Conservation (phyloP, 1,140 invertebrate species). For the Nasonia longicornis region DNA sequence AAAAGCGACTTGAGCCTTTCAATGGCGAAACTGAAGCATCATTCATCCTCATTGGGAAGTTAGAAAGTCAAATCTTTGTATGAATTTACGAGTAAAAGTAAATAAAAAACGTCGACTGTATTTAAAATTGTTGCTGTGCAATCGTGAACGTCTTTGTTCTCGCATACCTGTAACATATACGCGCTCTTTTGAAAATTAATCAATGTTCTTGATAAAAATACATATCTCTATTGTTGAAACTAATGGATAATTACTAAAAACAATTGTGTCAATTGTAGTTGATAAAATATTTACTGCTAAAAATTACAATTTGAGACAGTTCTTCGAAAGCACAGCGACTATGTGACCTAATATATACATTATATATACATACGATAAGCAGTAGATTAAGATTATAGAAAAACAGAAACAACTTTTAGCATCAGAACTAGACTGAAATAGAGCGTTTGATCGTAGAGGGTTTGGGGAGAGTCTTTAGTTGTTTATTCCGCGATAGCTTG, state of each 20-base stretch:
- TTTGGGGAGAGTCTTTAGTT: constrained; percentile 34
- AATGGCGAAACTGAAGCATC: not conserved
- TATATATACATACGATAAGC: constrained; percentile 9
- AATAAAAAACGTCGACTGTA: constrained; percentile 23
- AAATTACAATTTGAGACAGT: not conserved
- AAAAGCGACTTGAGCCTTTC: constrained; percentile 15
- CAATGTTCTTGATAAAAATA: too few species aligned
- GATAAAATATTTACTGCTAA: not conserved
- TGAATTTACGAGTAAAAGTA: not conserved
- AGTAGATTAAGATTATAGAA: not conserved
- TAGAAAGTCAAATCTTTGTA: not conserved
- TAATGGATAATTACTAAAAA: too few species aligned
- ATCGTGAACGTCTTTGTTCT: not conserved
- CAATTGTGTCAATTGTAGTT: too few species aligned
- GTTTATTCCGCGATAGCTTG: constrained; percentile 17
- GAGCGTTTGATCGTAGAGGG: constrained; percentile 39
- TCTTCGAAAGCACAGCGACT: not conserved
- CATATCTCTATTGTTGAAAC: too few species aligned
- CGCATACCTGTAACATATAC: not conserved
- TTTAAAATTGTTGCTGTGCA: constrained; percentile 16
- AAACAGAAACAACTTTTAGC: not conserved
- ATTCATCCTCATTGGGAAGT: not conserved
- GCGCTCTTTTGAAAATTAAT: too few species aligned
- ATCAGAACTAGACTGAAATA: constrained; percentile 37
- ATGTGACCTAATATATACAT: constrained; percentile 32